Percentiles rank a stretch among this genome's conserved stretches.
Conservation (phyloP, 2,797 vertebrate species). For the Leptodactylus fallax region DNA sequence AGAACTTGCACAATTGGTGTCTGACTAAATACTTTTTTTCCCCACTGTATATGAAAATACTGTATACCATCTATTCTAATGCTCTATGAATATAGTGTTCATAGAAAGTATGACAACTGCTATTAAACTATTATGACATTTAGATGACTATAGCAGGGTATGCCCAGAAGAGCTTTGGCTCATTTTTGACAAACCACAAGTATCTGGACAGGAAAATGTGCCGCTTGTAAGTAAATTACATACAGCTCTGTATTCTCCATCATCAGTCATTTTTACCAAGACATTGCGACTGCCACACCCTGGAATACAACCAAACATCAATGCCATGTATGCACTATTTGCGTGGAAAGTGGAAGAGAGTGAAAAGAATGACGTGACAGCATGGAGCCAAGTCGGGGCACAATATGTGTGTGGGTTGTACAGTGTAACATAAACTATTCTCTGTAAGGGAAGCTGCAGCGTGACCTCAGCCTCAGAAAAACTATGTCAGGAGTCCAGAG, state of each 20-base stretch:
- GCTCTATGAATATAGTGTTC: neutral
- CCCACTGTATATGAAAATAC: no score
- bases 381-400: slow-evolving; percentile 41
- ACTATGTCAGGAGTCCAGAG: slow-evolving; percentile 47
- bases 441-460: slow-evolving; percentile 54
- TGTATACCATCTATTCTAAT: neutral
- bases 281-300: neutral
- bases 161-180: neutral
- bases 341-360: slow-evolving; percentile 11
- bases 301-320: neutral
- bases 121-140: no score
- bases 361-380: slow-evolving; percentile 3
- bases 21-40: no score
- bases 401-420: slow-evolving; percentile 39
- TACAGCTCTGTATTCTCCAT: slow-evolving; percentile 1
- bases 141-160: neutral
- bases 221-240: neutral
- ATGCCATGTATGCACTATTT: neutral
- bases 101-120: neutral
- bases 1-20: no score
- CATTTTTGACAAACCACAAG: neutral
- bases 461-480: slow-evolving; percentile 50
- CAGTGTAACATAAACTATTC: slow-evolving; percentile 56
- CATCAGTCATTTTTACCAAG: neutral
- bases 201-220: neutral